These are phyloP conservation scores for Neomonachus schauinslandi DNA, from an alignment of 2,113 vertebrate species.

Conservation along the genomic window DNA sequence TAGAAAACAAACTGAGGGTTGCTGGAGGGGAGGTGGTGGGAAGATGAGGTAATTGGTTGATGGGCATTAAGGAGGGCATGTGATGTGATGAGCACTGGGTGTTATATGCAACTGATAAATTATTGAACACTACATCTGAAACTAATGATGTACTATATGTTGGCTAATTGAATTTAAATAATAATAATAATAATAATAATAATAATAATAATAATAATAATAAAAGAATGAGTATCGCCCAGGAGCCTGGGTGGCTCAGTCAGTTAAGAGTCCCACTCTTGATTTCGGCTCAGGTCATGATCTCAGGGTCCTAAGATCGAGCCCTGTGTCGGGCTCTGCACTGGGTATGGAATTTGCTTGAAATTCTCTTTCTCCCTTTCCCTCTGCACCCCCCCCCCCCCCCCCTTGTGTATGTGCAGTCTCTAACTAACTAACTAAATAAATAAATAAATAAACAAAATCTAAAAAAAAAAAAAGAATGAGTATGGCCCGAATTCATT, in stretches of 20 bases:
- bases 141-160: too few relatives aligned
- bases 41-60: too few relatives aligned
- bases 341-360: background rate
- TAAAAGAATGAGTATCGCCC: background rate
- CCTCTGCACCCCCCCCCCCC: background rate
- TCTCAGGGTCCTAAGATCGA: background rate
- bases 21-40: too few relatives aligned
- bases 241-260: background rate
- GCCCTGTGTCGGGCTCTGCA: background rate
- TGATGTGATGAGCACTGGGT: too few relatives aligned
- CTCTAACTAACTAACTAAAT: too few relatives aligned
- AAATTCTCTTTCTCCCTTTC: background rate
- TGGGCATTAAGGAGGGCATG: too few relatives aligned
- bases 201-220: background rate
- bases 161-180: too few relatives aligned
- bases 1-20: too few relatives aligned
- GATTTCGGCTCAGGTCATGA: background rate
- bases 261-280: background rate
- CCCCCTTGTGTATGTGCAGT: fast-evolving
- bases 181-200: background rate
- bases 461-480: background rate
- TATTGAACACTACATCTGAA: too few relatives aligned
- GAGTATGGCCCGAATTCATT: background rate
- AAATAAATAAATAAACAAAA: background rate
- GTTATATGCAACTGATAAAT: too few relatives aligned